Base-by-base conservation (phyloP, 2,797 vertebrate species). In the Gymnodraco acuticeps region DNA sequence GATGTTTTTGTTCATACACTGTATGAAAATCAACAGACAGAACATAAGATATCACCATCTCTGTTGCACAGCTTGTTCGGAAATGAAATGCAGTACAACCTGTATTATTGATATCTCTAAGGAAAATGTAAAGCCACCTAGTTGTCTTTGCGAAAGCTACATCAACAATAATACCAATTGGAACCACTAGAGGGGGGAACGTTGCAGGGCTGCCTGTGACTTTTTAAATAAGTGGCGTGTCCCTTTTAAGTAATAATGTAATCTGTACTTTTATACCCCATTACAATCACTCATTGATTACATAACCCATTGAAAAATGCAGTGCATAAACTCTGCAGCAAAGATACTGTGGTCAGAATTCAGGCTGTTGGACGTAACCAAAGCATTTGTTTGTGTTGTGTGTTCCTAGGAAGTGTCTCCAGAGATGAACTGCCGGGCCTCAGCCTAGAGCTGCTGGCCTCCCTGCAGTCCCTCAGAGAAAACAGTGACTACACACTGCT, bases 401-500 rank as follows among this genome's bases (percentile, higher is more conserved):
- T 78, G 77, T 86, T 84, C 89, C 71, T 54, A 95, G 95, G 80
- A 64, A 58, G 43, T 0, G 53, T 79, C 80, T 77, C 76, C 19
- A 64, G 82, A 71, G 84, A 81, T 11, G 75, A 59, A 23, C 2
- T 27, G 2, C 70, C 81, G 4, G 87, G 88, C 38, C 91, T 87
- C 60, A 77, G 92, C 82, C 82, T 87, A 15, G 90, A 93, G 83
- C 87, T 95, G 71, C 78, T 96, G 87, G 91, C 88, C 41, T 91
- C 94, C 16, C 89, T 96, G 79, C 91, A 89, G 80, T 79, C 89
- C 73, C 89, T 95, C 0, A 82, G 89, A 78, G 94, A 95, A 68
- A 88, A 94, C 82, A 83, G 33, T 4, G 90, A 96, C 89, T 91
- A 94, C 92, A 94, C 93, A 65, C 82, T 95, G 70, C 89, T 96